Evolutionary conservation across 2,797 vertebrate genomes (phyloP), one percentile per base, ranked within the genome.

Genomic region (Acestrorhynchus altus): DNA sequence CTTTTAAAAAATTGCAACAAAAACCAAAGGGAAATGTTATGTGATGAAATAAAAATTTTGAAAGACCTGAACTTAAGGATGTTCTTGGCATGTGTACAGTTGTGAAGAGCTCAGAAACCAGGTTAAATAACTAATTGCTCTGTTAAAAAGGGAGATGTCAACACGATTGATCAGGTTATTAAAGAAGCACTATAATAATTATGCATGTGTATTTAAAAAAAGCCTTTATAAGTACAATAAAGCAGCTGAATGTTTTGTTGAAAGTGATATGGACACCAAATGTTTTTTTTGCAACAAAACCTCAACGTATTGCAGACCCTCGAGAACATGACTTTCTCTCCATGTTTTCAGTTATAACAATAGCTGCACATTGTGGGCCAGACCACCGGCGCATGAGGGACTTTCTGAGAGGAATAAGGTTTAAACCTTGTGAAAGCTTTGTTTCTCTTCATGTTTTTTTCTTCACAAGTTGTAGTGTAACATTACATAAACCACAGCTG

Each of bases 291-390:
- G 15, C 0, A 59, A 66, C 68, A 52, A 86, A 86, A 86, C 81
- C 87, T 85, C 71, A 87, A 83, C 54, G 70, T 72, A 74, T 70
- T 81, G 64, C 31, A 56, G 79, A 86, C 77, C 74, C 70, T 72
- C 63, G 80, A 87, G 81, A 70, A 80, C 42, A 72, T 81, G 80
- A 76, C 89, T 63, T 79, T 79, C 78, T 44, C 77, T 78, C 81
- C 76, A 68, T 71, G 73, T 85, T 87, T 87, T 77, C 81, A 81
- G 39, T 83, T 86, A 74, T 54, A 86, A 87, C 52, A 77, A 86
- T 83, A 72, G 56, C 68, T 83, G 76, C 75, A 56, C 77, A 76
- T 70, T 49, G 56, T 22, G 76, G 72, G 74, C 87, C 86, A 88
- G 75, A 90, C 81, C 61, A 83, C 78, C 77, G 86, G 82, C 84